Evolutionary conservation across 2,113 vertebrate species (phyloP).

Genomic region (Aptenodytes forsteri): DNA sequence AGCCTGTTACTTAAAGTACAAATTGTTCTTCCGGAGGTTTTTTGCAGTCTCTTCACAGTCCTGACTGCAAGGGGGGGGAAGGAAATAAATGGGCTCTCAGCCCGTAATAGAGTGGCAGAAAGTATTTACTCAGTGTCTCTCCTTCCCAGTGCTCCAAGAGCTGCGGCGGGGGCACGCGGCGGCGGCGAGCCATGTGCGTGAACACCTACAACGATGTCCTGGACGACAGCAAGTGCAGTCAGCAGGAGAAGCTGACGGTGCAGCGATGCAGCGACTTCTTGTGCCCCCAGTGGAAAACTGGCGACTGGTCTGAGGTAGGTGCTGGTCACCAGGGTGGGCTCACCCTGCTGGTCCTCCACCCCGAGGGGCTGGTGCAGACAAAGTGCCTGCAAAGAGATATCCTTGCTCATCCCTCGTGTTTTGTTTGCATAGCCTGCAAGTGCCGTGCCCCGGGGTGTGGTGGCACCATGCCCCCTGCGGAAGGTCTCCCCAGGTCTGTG

Average conservation of each 20-base stretch:
- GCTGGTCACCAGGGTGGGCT: neutral
- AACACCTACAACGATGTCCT: conserved; percentile 80
- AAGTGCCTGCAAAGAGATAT: neutral
- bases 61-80: neutral
- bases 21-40: neutral
- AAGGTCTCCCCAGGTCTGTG: neutral
- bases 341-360: neutral
- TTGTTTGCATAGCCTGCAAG: neutral
- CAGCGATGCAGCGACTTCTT: conserved; percentile 90
- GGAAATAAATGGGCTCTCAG: neutral
- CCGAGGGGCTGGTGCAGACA: neutral
- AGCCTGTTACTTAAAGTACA: neutral
- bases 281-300: conserved; percentile 93
- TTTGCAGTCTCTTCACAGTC: neutral
- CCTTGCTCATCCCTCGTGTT: neutral
- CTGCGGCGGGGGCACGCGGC: conserved; percentile 87
- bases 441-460: accelerated
- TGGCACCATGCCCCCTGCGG: neutral
- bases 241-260: conserved; percentile 86
- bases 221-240: conserved; percentile 90
- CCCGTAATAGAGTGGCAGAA: neutral
- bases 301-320: conserved; percentile 95
- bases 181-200: conserved; percentile 86
- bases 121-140: neutral
- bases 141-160: conserved; percentile 89